Base-by-base conservation (phyloP, 2,797 vertebrate species). In the Emys orbicularis region DNA sequence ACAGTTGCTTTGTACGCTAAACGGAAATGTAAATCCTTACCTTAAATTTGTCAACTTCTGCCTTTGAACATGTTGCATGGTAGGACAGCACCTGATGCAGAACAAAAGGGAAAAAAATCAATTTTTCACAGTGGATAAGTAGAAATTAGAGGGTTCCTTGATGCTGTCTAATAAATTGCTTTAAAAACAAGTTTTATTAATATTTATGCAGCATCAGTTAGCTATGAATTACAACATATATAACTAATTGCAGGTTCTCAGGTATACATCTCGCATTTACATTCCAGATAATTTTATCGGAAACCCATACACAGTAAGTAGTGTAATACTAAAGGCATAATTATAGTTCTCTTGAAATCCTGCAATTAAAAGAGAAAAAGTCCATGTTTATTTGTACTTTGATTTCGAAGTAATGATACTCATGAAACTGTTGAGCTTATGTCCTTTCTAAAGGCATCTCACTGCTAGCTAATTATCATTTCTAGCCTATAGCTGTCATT, bases 21-120 rank as follows among this genome's bases (percentile, higher is more conserved):
- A 89, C 4, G 31, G 81, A 91, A 92, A 10, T 16, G 88, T 92
- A 79, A 87, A 86, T 93, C 15, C 97, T 98, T 99, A 99, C 99
- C 99, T 99, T 99, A 98, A 99, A 99, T 98, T 99, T 99, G 98
- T 99, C 99, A 89, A 99, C 99, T 98, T 99, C 99, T 61, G 99
- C 99, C 98, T 99, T 99, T 27, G 99, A 99, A 98, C 99, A 99
- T 11, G 99, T 99, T 90, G 99, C 99, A 65, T 99, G 99, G 95
- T 99, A 99, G 80, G 99, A 99, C 90, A 99, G 98, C 83, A 99
- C 99, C 99, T 99, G 98, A 44, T 92, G 96, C 87, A 96, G 96
- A 95, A 98, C 13, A 95, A 97, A 97, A 97, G 27, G 23, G 23
- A 88, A 7, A 90, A 95, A 89, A 88, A 83, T 5, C 1, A 7